Base-by-base conservation (phyloP, 2,888 invertebrate genomes). In the Macaria notata region DNA sequence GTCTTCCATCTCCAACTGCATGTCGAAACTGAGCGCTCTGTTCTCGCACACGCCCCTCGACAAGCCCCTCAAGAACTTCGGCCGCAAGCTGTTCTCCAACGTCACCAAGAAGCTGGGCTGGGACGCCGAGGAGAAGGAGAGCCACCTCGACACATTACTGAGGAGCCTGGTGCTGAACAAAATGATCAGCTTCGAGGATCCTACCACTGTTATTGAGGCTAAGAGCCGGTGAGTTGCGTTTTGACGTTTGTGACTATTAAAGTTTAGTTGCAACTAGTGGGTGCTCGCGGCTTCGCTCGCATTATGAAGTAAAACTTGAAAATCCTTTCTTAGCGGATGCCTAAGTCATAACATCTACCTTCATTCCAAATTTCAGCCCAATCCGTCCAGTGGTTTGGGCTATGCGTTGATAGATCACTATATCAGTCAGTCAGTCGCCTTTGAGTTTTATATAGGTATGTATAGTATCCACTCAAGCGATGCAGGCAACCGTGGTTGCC, bases 61-160 rank as follows among this genome's bases (percentile, higher is more conserved):
- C 72, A 93, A 94, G 29, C 91, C 94, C 3, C 95, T 96, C 71
- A 94, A 95, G 79, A 92, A 91, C 64, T 98, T 95, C 75, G 96
- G 96, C 9, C 93, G 95, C 45, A 92, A 94, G 52, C 86, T 99
- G 41, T 94, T 96, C 76, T 92, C 93, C 19, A 94, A 95, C 53
- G 94, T 98, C 29, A 94, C 94, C 7, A 86, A 93, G 9, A 93
- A 94, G 49, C 85, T 98, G 3, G 98, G 98, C 9, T 98, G 98
- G 98, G 96, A 97, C 56, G 93, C 95, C 0, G 94, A 93, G 62
- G 92, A 94, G 1, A 94, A 94, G 51, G 98, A 99, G 87, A 95
- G 97, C 70, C 98, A 98, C 79, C 92, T 98, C 65, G 95, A 96
- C 68, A 96, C 97, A 0, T 92, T 98, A 70, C 92, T 99, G 44